These are phyloP conservation scores for Hirtodrosophila trivittata DNA, from an alignment of 2,888 invertebrate species.

Conservation along the genomic window DNA sequence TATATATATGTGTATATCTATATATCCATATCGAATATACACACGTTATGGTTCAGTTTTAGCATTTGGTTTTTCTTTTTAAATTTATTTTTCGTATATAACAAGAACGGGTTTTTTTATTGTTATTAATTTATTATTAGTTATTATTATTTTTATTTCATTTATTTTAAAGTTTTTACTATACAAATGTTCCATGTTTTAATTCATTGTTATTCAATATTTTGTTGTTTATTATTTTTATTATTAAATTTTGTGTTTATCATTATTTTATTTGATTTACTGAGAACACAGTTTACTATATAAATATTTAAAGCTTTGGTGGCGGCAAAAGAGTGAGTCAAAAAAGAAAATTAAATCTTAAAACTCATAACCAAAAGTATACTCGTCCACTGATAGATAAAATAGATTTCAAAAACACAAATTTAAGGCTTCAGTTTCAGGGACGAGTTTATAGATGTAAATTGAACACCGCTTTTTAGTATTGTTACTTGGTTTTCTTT, in stretches of 20 bases:
- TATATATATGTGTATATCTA: constrained; percentile 31
- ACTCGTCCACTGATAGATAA: constrained; percentile 1
- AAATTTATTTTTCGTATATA: constrained; percentile 2
- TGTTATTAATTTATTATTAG: constrained; percentile 53
- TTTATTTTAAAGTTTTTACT: constrained; percentile 65
- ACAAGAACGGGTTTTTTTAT: constrained; percentile 61
- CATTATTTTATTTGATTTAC: constrained; percentile 49
- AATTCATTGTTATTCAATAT: constrained; percentile 21
- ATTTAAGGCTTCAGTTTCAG: too few species aligned
- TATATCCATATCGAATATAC: constrained; percentile 46
- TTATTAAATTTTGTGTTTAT: constrained; percentile 13
- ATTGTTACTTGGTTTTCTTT: constrained; percentile 52
- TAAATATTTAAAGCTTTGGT: constrained; percentile 78
- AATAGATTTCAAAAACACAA: too few species aligned
- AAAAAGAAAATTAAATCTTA: constrained; percentile 20
- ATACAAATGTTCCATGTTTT: constrained; percentile 65
- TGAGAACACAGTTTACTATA: constrained; percentile 74
- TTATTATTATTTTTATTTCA: too few species aligned
- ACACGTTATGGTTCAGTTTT: constrained; percentile 44
- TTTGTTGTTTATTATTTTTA: constrained; percentile 40
- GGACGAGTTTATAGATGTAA: too few species aligned
- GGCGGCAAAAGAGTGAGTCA: constrained; percentile 68
- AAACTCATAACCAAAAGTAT: too few species aligned
- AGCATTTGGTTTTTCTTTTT: background rate
- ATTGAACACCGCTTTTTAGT: constrained; percentile 69